Base-by-base conservation (phyloP, 2,888 invertebrate genomes). In the Melieria omissa region DNA sequence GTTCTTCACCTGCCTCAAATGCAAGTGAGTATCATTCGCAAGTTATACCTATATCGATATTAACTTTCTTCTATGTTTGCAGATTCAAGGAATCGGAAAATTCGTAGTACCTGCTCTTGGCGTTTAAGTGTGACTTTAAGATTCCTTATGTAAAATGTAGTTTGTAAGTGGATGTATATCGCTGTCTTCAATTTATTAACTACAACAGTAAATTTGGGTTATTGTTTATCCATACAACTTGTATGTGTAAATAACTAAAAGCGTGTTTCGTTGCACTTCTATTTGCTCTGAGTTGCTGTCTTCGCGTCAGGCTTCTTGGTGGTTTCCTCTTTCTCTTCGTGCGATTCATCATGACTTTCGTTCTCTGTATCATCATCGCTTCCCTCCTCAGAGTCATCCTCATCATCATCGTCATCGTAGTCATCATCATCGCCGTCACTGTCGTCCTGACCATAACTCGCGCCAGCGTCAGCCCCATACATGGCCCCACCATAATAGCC, bases 1-100 rank as follows among this genome's bases (percentile, higher is more conserved):
- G 4, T 99, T 99, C 88, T 99, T 96, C 83, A 97, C 97, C 1
- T 99, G 99, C 88, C 92, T 93, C 29, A 93, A 94, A 83, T 99
- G 99, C 87, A 85, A 85, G 87, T 86, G 77, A 74, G 85, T 83
- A 9, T 5, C 47, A 44, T 4, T 16, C 4, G 46, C 12, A 10
- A 16, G 16, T 16, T 16, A 16, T 16, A 16, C 16, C 16, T 16
- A 16, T 58, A 61, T 52, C 55, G 14, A 41, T 4, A 57, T 45
- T 14, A 49, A 52, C 46, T 54, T 68, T 45, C 46, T 61, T 68
- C 61, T 47, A 76, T 73, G 7, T 65, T 80, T 78, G 42, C 77
- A 85, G 85, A 79, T 84, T 75, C 71, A 86, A 86, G 68, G 86
- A 86, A 77, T 83, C 85, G 7, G 86, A 86, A 72, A 86, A 86